Evolutionary conservation across 2,113 vertebrate genomes (phyloP), one percentile per base, ranked within the genome.

Genomic region (Prunella fulvescens): DNA sequence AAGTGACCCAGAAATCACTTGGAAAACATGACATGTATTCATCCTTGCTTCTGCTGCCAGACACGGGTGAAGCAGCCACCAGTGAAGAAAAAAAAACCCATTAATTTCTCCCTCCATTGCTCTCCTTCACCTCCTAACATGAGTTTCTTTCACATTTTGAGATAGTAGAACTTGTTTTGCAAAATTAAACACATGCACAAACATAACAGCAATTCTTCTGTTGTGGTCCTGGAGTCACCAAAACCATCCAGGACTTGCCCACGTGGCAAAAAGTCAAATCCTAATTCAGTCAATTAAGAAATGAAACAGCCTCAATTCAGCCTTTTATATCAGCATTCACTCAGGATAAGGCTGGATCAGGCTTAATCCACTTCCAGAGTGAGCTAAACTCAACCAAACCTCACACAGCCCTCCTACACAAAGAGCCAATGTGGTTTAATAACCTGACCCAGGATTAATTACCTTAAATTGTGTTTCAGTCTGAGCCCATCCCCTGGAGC

Each of bases 1-100:
- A 81, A 92, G 66, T 66, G 83, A 95, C 94, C 88, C 94, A 92
- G 91, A 95, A 93, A 92, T 51, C 4, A 65, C 83, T 9, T 81
- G 86, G 81, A 25, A 94, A 88, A 44, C 45, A 33, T 50, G 45
- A 24, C 19, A 12, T 7, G 44, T 40, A 73, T 77, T 90, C 56
- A 37, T 65, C 48, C 3, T 2, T 22, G 56, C 65, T 78, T 50
- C 66, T 79, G 7, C 79, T 28, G 15, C 44, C 15, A 89, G 57
- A 57, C 42, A 31, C 1, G 44, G 71, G 37, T 62, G 69, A 86
- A 90, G 56, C 39, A 53, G 51, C 48, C 79, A 78, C 35, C 64
- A 77, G 40, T 0, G 20, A 44, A 73, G 20, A 48, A 45, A 62
- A 48, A 28, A 57, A 47, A 4, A 3, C 23, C 44, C 4, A 92